Evolutionary conservation across 2,113 vertebrate genomes (phyloP).

Genomic region (Antennarius striatus): DNA sequence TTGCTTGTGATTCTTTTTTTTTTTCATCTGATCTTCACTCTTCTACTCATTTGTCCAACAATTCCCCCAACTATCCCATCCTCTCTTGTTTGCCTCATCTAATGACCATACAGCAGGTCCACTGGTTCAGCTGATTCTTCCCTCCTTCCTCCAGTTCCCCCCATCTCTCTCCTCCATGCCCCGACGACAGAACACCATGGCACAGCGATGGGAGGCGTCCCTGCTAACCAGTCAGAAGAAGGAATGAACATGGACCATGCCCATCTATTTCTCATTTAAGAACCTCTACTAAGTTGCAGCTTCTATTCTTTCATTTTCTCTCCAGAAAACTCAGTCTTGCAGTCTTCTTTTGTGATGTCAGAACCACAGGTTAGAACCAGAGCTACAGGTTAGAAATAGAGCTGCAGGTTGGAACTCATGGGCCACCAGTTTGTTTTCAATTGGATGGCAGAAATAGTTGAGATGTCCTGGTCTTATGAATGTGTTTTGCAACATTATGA

Average conservation of each 20-base stretch:
- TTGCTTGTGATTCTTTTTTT: background rate
- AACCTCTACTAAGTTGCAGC: constrained; percentile 1
- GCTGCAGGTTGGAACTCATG: no score
- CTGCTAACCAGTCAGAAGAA: constrained; percentile 72
- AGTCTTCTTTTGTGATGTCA: no score
- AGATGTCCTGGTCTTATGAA: constrained; percentile 7
- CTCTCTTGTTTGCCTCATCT: background rate
- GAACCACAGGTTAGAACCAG: background rate
- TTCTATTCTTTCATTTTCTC: background rate
- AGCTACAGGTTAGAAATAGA: no score
- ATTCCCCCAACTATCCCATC: background rate
- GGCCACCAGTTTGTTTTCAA: no score
- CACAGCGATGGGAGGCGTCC: constrained; percentile 69
- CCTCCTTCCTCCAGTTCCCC: constrained; percentile 61
- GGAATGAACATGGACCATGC: constrained; percentile 31
- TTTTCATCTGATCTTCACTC: constrained; percentile 10
- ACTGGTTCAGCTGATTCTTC: constrained; percentile 68
- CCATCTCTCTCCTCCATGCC: constrained; percentile 51
- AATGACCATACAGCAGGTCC: constrained; percentile 18
- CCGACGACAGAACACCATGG: constrained; percentile 68
- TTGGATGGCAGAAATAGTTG: background rate
- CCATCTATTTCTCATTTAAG: constrained; percentile 12
- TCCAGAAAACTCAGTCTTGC: background rate
- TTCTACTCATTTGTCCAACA: background rate
- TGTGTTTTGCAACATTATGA: constrained; percentile 11